phyloP scores from a whole-genome alignment of 2,888 invertebrate genomes.

The Clunio marinus region DNA sequence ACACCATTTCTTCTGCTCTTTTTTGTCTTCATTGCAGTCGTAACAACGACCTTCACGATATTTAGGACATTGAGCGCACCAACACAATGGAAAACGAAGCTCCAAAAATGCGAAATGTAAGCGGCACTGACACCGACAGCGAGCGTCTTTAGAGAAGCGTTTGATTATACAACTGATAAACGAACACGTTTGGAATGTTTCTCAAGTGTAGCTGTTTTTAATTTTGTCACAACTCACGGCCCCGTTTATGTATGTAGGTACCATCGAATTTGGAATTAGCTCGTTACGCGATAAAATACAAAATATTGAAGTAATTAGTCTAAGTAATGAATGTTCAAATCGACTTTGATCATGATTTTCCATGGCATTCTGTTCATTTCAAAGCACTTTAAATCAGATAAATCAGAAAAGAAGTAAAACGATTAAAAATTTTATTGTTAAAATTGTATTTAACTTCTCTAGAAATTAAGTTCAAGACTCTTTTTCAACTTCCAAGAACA shows the following conservation, averaged over 20 bases:
- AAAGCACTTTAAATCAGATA: no score
- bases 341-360: no score
- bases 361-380: no score
- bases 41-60: conserved; percentile 5
- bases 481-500: not conserved
- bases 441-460: no score
- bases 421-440: no score
- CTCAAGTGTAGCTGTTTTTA: not conserved
- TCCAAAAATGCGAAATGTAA: not conserved
- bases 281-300: conserved; percentile 1
- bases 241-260: not conserved
- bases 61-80: conserved; percentile 24
- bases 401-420: no score
- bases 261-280: not conserved
- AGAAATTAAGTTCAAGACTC: not conserved
- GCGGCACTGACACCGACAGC: not conserved
- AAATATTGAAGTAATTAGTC: no score
- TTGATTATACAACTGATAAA: conserved; percentile 14
- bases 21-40: not conserved
- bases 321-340: no score
- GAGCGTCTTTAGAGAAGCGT: no score
- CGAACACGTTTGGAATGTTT: conserved; percentile 6
- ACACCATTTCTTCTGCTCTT: conserved; percentile 4
- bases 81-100: not conserved
- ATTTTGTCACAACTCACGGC: not conserved